Percentiles rank a stretch among this genome's conserved stretches.
phyloP scores from a whole-genome alignment of 2,888 invertebrate species.

The Cephalotes varians region DNA sequence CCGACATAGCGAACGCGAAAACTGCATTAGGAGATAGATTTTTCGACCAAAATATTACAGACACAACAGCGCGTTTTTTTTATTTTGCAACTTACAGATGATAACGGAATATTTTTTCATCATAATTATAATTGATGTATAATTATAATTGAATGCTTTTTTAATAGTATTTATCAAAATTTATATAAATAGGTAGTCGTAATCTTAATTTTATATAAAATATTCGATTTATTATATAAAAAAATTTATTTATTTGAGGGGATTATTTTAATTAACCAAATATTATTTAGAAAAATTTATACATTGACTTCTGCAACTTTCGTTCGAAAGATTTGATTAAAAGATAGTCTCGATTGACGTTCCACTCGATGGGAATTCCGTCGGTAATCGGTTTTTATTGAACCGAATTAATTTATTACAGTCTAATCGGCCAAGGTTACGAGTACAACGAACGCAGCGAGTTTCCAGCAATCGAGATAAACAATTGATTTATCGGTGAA shows the following conservation, averaged over 20 bases:
- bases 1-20: conserved; percentile 1
- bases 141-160: background rate
- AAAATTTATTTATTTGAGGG: background rate
- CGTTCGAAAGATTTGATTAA: conserved; percentile 10
- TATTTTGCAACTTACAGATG: background rate
- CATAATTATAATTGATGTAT: background rate
- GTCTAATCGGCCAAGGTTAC: conserved; percentile 64
- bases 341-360: conserved; percentile 50
- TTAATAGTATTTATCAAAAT: background rate
- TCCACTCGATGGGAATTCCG: conserved; percentile 71
- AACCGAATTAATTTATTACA: conserved; percentile 71
- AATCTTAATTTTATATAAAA: background rate
- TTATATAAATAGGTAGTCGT: background rate
- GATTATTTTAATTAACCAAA: background rate
- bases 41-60: background rate
- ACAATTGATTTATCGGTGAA: conserved; percentile 70
- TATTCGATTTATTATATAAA: background rate
- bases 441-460: conserved; percentile 47
- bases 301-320: background rate
- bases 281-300: background rate
- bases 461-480: conserved; percentile 56
- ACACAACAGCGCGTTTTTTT: no score
- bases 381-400: conserved; percentile 67
- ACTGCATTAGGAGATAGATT: background rate
- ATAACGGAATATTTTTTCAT: background rate